Base-by-base conservation (phyloP, 1,140 invertebrate genomes). In the Ectropis grisescens region DNA sequence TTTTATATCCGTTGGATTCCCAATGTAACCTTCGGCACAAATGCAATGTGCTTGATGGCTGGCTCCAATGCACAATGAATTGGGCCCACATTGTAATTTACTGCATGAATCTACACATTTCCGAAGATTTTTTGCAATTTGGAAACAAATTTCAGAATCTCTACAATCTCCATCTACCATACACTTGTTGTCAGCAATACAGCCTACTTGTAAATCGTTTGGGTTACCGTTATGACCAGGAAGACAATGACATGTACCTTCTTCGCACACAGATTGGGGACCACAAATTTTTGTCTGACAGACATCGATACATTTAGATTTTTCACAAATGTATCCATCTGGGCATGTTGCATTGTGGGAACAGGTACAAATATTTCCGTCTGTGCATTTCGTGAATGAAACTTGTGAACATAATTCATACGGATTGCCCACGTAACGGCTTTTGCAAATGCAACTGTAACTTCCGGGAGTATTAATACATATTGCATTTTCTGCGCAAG, bases 381-480 rank as follows among this genome's bases (percentile, higher is more conserved):
- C 87, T 19, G 85, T 74, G 52, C 92, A 94, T 30, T 87, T 85
- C 11, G 86, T 85, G 23, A 87, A 83, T 47, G 90, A 85, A 5
- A 90, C 79, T 57, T 86, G 82, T 14, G 87, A 85, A 56, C 93
- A 96, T 41, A 89, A 87, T 36, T 89, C 84, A 57, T 94, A 95
- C 0, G 94, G 93, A 85, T 96, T 94, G 26, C 94, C 94, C 32
- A 89, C 87, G 65, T 88, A 92, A 25, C 89, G 88, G 35, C 90
- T 90, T 47, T 90, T 88, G 57, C 95, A 97, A 1, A 90, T 85
- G 68, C 95, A 97, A 58, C 94, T 93, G 55, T 90, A 96, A 47
- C 91, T 90, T 27, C 94, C 94, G 2, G 89, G 85, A 0, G 91
- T 93, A 56, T 97, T 96, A 25, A 96, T 91, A 56, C 95, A 97